Percentiles rank a stretch among this genome's conserved stretches.
Conservation (phyloP, 2,888 invertebrate genomes). For the Drosophila neutralis region DNA sequence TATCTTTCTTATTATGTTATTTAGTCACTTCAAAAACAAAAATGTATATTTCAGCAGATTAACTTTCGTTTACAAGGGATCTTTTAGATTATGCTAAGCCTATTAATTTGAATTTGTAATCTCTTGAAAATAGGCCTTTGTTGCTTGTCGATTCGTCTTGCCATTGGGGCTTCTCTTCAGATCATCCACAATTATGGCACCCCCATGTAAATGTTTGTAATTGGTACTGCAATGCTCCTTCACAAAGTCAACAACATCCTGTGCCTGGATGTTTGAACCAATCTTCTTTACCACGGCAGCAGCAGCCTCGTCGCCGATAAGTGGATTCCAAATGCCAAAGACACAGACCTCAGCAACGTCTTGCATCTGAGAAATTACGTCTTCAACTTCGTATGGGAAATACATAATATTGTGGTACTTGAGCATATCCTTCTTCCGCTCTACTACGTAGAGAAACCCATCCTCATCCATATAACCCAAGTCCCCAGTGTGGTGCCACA, state of each 20-base stretch:
- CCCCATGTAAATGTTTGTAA: slow-evolving; percentile 78
- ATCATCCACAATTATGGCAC: slow-evolving; percentile 73
- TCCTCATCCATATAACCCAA: no score
- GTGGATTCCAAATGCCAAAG: slow-evolving; percentile 75
- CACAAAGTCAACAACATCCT: slow-evolving; percentile 77
- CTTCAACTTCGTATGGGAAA: slow-evolving; percentile 80
- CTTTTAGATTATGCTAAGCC: no score
- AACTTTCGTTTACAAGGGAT: no score
- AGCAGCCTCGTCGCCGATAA: slow-evolving; percentile 77
- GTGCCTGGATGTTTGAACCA: slow-evolving; percentile 61
- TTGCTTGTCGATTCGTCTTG: slow-evolving; percentile 48
- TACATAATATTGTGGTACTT: slow-evolving; percentile 77
- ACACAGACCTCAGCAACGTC: slow-evolving; percentile 78
- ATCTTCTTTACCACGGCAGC: slow-evolving; percentile 73
- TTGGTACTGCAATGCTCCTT: slow-evolving; percentile 47
- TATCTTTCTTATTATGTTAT: no score
- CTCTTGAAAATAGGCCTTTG: background rate
- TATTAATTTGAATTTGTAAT: no score
- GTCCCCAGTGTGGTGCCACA: no score
- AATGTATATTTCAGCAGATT: no score
- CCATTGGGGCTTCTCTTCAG: slow-evolving; percentile 74
- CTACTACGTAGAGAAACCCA: slow-evolving; percentile 71
- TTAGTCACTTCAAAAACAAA: no score
- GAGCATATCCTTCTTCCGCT: slow-evolving; percentile 80
- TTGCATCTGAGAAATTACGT: slow-evolving; percentile 69